A percentile compares a stretch with the other conserved stretches of the same genome.
phyloP scores from a whole-genome alignment of 2,888 invertebrate species.

The Orthonychiurus folsomi region DNA sequence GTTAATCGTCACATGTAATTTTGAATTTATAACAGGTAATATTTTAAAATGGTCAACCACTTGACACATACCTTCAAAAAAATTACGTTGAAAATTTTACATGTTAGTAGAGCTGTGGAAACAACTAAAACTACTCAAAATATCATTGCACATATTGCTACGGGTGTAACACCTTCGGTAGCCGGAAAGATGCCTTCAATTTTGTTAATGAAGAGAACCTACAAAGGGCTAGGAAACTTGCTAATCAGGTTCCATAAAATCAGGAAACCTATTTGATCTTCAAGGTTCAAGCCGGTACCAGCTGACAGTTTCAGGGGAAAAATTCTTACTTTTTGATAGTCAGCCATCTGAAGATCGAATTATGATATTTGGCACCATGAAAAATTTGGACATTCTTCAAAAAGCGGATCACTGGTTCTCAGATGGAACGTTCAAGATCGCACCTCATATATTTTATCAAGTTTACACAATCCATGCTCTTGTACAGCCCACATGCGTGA shows the following conservation, averaged over 20 bases:
- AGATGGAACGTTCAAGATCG: slow-evolving; percentile 14
- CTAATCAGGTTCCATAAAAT: too few species aligned
- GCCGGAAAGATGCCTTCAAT: not conserved
- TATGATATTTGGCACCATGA: not conserved
- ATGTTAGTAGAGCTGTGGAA: not conserved
- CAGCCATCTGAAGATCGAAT: not conserved
- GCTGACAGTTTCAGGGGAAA: not conserved
- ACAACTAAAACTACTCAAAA: not conserved
- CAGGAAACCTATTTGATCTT: not conserved
- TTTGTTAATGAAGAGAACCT: not conserved
- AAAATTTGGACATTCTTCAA: not conserved
- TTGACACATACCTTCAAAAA: too few species aligned
- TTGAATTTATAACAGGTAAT: too few species aligned
- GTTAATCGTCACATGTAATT: too few species aligned
- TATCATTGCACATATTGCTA: not conserved
- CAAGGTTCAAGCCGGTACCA: not conserved
- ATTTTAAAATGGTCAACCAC: too few species aligned
- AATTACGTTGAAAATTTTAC: not conserved
- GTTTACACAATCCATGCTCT: slow-evolving; percentile 14
- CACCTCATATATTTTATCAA: slow-evolving; percentile 16
- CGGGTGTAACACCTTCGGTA: not conserved
- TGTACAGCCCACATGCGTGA: slow-evolving; percentile 1
- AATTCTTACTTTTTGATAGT: not conserved
- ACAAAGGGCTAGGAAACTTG: too few species aligned
- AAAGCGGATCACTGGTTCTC: slow-evolving; percentile 11